Conservation (phyloP, 2,888 invertebrate genomes). For the Phaedon cochleariae region DNA sequence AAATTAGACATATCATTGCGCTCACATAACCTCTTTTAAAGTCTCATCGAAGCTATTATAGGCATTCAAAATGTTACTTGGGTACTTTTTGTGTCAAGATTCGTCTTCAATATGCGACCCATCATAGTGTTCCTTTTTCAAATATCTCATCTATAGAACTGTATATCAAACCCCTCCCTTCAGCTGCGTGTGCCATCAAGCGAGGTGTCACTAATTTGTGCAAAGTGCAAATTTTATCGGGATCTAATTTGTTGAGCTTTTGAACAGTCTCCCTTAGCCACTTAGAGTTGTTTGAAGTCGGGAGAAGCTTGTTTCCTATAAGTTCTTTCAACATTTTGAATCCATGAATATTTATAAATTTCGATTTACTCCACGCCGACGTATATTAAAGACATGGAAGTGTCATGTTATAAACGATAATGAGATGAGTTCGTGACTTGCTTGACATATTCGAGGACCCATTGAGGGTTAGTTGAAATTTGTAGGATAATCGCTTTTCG, state of each 20-base stretch:
- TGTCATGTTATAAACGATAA: neutral
- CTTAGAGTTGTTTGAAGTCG: slow-evolving; percentile 60
- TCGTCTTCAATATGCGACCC: no score
- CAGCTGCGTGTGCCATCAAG: slow-evolving; percentile 42
- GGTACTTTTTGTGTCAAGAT: no score
- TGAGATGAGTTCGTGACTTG: no score
- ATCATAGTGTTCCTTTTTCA: no score
- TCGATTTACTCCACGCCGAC: slow-evolving; percentile 42
- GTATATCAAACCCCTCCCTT: slow-evolving; percentile 8
- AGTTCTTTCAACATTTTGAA: slow-evolving; percentile 59
- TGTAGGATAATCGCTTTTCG: no score
- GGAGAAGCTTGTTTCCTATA: slow-evolving; percentile 46
- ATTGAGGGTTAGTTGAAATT: no score
- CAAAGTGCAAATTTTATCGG: slow-evolving; percentile 59
- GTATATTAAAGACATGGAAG: slow-evolving; percentile 17
- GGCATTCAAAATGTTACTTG: no score
- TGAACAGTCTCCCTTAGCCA: slow-evolving; percentile 54
- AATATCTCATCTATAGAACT: slow-evolving; percentile 15
- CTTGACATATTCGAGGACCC: no score
- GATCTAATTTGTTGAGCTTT: slow-evolving; percentile 52
- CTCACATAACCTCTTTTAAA: no score
- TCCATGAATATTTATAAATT: slow-evolving; percentile 57
- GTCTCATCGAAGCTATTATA: no score
- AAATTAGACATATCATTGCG: no score
- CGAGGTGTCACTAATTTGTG: slow-evolving; percentile 58